Evolutionary conservation across 2,113 vertebrate genomes (phyloP).

Genomic region (Percina caprodes): DNA sequence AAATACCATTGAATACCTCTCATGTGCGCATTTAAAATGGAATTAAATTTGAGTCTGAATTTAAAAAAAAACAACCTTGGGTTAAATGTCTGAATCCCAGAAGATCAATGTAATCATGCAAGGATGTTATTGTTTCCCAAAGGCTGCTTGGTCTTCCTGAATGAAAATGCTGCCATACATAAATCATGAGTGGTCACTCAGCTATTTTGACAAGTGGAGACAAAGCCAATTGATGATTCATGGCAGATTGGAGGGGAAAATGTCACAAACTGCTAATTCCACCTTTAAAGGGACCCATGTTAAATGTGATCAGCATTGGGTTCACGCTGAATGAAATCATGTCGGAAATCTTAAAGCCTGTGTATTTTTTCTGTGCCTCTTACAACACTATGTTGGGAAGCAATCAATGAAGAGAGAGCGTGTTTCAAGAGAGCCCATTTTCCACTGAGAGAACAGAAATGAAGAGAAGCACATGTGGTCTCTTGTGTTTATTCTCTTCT

Average conservation of each 20-base stretch:
- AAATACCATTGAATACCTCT: conserved; percentile 35
- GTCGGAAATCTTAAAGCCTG: conserved; percentile 2
- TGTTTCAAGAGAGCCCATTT: conserved; percentile 51
- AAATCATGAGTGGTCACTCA: conserved; percentile 49
- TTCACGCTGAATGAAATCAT: conserved; percentile 4
- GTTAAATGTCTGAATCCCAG: conserved; percentile 8
- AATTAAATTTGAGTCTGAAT: conserved; percentile 18
- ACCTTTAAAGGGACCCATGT: conserved; percentile 15
- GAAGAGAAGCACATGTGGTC: conserved; percentile 36
- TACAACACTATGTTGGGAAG: conserved; percentile 59
- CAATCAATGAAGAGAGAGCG: conserved; percentile 53
- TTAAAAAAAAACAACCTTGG: not conserved
- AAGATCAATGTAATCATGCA: conserved; percentile 51
- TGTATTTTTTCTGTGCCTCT: conserved; percentile 30
- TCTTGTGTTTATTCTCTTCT: conserved; percentile 40
- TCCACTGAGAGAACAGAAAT: conserved; percentile 59
- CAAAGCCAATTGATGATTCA: conserved; percentile 4
- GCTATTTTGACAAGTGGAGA: conserved; percentile 36
- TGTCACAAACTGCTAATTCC: conserved; percentile 25
- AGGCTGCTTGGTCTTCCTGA: conserved; percentile 17
- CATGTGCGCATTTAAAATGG: not conserved
- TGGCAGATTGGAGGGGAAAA: not conserved
- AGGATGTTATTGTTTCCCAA: conserved; percentile 38
- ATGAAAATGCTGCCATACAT: conserved; percentile 46
- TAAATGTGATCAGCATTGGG: conserved; percentile 23